A percentile compares a stretch with the other conserved stretches of the same genome.
phyloP scores from a whole-genome alignment of 2,113 vertebrate species.

The Muntiacus reevesi region DNA sequence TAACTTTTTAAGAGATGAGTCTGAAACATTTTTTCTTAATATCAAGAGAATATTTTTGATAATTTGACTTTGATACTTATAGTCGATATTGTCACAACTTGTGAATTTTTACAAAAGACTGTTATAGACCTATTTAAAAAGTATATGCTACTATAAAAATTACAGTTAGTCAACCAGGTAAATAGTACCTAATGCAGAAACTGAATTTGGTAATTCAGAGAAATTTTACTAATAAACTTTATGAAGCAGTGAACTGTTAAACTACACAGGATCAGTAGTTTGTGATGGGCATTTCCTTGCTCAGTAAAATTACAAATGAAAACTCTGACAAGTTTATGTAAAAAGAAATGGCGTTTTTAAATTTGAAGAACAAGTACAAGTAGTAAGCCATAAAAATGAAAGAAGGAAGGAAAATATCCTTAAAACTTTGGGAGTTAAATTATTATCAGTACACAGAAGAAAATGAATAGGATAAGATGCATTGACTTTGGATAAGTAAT shows the following conservation, averaged over 20 bases:
- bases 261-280: not conserved
- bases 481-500: not conserved
- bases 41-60: not conserved
- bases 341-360: slow-evolving; percentile 13
- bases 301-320: slow-evolving; percentile 7
- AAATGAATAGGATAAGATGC: not conserved
- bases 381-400: not conserved
- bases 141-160: slow-evolving; percentile 36
- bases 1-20: slow-evolving; percentile 1
- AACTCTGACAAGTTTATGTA: slow-evolving; percentile 17
- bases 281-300: not conserved
- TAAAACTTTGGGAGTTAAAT: not conserved
- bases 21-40: slow-evolving; percentile 9
- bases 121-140: slow-evolving; percentile 31
- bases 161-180: slow-evolving; percentile 10
- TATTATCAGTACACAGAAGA: not conserved
- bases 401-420: not conserved
- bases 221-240: slow-evolving; percentile 33
- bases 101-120: slow-evolving; percentile 18
- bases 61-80: slow-evolving; percentile 34
- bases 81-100: not conserved
- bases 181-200: slow-evolving; percentile 24
- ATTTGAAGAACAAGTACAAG: not conserved
- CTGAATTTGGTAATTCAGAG: slow-evolving; percentile 7
- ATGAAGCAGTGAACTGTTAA: slow-evolving; percentile 31